Percentiles rank a stretch among this genome's conserved stretches.
Evolutionary conservation across 1,140 invertebrate genomes (phyloP).

Genomic region (Drosophila lacteicornis): DNA sequence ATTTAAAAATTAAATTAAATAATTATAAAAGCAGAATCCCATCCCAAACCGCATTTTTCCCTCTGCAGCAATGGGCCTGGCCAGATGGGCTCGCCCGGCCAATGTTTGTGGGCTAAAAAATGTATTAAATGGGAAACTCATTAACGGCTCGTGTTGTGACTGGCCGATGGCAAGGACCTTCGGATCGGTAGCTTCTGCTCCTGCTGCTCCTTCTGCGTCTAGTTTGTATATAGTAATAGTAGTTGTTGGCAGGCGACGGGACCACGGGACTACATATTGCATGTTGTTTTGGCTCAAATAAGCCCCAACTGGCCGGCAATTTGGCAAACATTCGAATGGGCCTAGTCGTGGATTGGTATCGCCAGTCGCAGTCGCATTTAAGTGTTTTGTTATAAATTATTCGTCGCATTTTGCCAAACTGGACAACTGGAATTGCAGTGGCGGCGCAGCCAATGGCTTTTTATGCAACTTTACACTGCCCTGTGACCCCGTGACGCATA

Average conservation of each 20-base stretch:
- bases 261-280: slow-evolving; percentile 52
- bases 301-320: slow-evolving; percentile 59
- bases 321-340: slow-evolving; percentile 66
- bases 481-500: slow-evolving; percentile 61
- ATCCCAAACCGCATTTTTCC: background rate
- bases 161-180: slow-evolving; percentile 39
- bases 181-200: slow-evolving; percentile 19
- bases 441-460: slow-evolving; percentile 43
- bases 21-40: background rate
- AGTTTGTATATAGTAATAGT: slow-evolving; percentile 8
- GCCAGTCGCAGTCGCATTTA: slow-evolving; percentile 44
- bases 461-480: slow-evolving; percentile 61
- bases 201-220: background rate
- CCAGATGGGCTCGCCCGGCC: background rate
- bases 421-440: slow-evolving; percentile 44
- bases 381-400: slow-evolving; percentile 74
- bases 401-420: slow-evolving; percentile 47
- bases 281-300: slow-evolving; percentile 60
- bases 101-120: slow-evolving; percentile 26
- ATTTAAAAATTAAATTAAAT: background rate
- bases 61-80: slow-evolving; percentile 18
- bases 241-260: slow-evolving; percentile 54
- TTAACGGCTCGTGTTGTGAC: slow-evolving; percentile 41
- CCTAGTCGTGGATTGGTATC: slow-evolving; percentile 51
- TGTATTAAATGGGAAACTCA: slow-evolving; percentile 52